Conservation (phyloP, 2,113 vertebrate species). For the Eptesicus fuscus region DNA sequence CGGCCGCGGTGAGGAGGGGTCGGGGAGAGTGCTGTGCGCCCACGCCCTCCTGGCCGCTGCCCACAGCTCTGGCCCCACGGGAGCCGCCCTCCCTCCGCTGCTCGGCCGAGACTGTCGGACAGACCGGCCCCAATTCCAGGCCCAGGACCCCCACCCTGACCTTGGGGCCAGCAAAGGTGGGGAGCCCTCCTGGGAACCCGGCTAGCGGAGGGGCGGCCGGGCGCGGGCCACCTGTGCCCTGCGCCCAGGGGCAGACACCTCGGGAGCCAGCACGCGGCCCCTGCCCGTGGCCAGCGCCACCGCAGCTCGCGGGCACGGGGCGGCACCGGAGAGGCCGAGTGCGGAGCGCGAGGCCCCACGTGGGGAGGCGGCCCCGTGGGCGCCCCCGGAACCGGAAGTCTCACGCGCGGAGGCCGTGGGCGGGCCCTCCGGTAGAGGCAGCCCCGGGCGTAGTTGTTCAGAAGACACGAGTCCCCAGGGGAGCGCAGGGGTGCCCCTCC, state of each 20-base stretch:
- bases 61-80: accelerated
- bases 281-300: accelerated
- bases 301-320: not conserved
- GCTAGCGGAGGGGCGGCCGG: not conserved
- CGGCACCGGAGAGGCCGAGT: too few species aligned
- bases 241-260: not conserved
- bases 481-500: not conserved
- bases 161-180: not conserved
- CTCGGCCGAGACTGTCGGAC: not conserved
- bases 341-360: accelerated
- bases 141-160: accelerated
- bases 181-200: too few species aligned
- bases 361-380: not conserved
- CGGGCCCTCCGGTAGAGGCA: not conserved
- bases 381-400: accelerated
- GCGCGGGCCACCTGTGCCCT: not conserved
- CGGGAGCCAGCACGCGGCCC: accelerated
- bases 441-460: not conserved
- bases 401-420: too few species aligned
- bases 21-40: accelerated
- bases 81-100: not conserved
- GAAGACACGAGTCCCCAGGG: not conserved
- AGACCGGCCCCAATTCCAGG: accelerated
- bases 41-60: accelerated
- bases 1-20: not conserved